phyloP scores from a whole-genome alignment of 2,113 vertebrate genomes.

The Aptenodytes patagonicus region DNA sequence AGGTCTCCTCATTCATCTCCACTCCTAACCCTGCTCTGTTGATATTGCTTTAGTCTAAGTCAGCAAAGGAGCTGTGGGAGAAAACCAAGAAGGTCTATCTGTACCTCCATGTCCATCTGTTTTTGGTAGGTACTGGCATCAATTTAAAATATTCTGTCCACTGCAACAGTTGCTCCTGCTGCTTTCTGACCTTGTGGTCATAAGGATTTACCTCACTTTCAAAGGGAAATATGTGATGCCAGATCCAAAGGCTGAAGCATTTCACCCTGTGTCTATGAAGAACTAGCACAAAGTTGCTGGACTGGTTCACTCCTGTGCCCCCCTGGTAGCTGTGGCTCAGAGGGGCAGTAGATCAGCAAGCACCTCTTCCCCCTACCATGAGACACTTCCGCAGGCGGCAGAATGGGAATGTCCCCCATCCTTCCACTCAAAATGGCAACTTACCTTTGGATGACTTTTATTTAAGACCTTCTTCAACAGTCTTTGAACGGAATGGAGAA shows the following conservation, averaged over 20 bases:
- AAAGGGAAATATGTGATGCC: neutral
- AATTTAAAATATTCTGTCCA: neutral
- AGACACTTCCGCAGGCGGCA: neutral
- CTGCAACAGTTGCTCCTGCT: neutral
- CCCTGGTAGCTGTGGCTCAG: neutral
- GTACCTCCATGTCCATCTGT: neutral
- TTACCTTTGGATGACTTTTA: neutral
- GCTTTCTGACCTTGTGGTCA: neutral
- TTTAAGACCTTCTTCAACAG: neutral
- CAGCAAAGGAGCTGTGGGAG: neutral
- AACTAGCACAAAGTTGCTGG: neutral
- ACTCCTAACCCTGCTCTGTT: neutral
- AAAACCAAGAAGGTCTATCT: neutral
- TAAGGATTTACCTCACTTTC: neutral
- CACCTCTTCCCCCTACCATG: neutral
- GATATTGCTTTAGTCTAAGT: neutral
- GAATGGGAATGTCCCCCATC: neutral
- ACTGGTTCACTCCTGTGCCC: neutral
- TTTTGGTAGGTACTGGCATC: neutral
- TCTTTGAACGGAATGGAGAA: neutral
- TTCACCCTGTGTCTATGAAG: neutral
- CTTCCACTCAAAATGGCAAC: neutral
- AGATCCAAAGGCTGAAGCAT: neutral
- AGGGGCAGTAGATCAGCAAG: neutral
- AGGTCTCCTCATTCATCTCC: neutral